Conservation (phyloP, 2,113 vertebrate species). For the Spea bombifrons region DNA sequence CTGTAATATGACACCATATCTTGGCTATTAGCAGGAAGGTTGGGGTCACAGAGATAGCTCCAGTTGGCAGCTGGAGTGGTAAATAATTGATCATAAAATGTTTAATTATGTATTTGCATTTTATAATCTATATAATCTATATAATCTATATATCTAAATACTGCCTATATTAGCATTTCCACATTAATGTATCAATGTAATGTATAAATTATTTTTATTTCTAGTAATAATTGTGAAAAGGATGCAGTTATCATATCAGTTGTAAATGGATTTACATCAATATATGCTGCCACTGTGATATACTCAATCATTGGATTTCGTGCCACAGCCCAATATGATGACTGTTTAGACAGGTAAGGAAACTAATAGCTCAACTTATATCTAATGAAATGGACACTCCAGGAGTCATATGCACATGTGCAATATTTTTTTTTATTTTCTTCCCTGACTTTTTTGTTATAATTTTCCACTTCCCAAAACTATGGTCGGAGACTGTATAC, state of each 20-base stretch:
- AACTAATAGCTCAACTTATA: no score
- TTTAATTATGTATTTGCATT: not conserved
- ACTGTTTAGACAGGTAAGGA: conserved; percentile 71
- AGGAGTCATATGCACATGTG: not conserved
- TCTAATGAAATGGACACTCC: no score
- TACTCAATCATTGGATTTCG: conserved; percentile 97
- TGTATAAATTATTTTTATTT: conserved; percentile 24
- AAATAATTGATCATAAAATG: no score
- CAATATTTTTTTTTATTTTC: not conserved
- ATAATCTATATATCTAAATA: no score
- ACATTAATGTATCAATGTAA: not conserved
- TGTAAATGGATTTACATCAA: conserved; percentile 89
- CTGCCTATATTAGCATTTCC: not conserved
- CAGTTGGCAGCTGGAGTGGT: no score
- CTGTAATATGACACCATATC: no score
- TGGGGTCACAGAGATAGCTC: no score
- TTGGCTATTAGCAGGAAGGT: no score
- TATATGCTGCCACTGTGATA: conserved; percentile 88
- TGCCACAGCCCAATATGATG: conserved; percentile 80
- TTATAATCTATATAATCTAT: not conserved
- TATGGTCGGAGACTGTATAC: no score
- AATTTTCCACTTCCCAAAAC: not conserved
- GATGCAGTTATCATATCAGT: conserved; percentile 86
- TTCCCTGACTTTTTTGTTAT: not conserved
- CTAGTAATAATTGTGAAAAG: conserved; percentile 91